Evolutionary conservation across 2,797 vertebrate genomes (phyloP).

Genomic region (Molossus alvarezi): DNA sequence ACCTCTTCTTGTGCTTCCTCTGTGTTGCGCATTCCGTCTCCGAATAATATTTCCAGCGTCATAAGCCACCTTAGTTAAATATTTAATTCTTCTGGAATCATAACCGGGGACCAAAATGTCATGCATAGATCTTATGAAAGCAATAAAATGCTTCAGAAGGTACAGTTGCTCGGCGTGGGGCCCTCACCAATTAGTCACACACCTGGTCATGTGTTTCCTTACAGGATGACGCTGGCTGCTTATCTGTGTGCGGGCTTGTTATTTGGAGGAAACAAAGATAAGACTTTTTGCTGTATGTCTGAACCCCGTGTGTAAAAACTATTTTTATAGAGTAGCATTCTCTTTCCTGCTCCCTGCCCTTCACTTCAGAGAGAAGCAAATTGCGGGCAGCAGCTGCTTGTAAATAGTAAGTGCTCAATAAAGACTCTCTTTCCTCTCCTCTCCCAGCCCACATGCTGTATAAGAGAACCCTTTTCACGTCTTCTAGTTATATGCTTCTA

Average conservation of each 20-base stretch:
- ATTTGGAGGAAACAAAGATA: slow-evolving; percentile 79
- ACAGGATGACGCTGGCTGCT: not conserved
- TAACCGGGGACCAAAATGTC: slow-evolving; percentile 63
- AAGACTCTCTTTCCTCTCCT: not conserved
- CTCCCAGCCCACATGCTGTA: not conserved
- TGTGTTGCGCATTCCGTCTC: not conserved
- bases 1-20: not conserved
- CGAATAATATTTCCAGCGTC: slow-evolving; percentile 4
- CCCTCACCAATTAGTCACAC: slow-evolving; percentile 32
- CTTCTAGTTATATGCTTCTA: not conserved
- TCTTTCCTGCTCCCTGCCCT: slow-evolving; percentile 30
- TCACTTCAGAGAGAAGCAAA: not conserved
- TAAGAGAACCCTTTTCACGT: not conserved
- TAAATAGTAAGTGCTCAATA: slow-evolving; percentile 53
- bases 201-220: slow-evolving; percentile 52
- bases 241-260: slow-evolving; percentile 65
- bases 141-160: slow-evolving; percentile 79
- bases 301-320: slow-evolving; percentile 14
- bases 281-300: slow-evolving; percentile 56
- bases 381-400: slow-evolving; percentile 19
- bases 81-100: slow-evolving; percentile 73
- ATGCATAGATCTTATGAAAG: slow-evolving; percentile 79
- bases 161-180: not conserved
- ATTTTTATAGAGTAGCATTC: slow-evolving; percentile 34
- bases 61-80: slow-evolving; percentile 77